These are phyloP conservation scores for Alosa alosa DNA, from an alignment of 2,113 vertebrate genomes.

Conservation along the genomic window DNA sequence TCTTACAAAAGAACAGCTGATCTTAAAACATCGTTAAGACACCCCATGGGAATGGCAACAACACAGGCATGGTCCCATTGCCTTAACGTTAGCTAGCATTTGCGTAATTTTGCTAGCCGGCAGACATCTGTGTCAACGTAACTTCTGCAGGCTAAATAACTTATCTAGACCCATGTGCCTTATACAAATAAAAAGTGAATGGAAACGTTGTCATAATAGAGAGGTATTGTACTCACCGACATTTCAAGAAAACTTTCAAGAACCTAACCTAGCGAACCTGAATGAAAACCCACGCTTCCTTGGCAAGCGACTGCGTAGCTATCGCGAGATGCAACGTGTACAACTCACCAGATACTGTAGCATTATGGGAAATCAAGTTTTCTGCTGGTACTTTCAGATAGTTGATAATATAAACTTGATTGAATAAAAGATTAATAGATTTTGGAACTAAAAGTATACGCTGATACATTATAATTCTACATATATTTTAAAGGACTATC, in stretches of 20 bases:
- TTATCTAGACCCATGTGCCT: background rate
- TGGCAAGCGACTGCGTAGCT: background rate
- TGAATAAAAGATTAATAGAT: background rate
- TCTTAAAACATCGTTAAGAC: background rate
- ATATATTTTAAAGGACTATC: too few relatives aligned
- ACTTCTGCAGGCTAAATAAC: background rate
- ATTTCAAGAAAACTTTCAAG: conserved; percentile 51
- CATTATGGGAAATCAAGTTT: conserved; percentile 48
- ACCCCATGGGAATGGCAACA: background rate
- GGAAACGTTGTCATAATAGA: background rate
- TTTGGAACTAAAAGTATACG: background rate
- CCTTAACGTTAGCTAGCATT: background rate
- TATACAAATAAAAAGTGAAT: too few relatives aligned
- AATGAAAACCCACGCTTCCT: conserved; percentile 29
- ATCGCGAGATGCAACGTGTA: conserved; percentile 7
- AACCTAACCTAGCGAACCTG: background rate
- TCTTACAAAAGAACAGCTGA: background rate
- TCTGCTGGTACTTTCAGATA: background rate
- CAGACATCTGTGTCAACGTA: background rate
- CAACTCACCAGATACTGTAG: background rate
- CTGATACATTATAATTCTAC: too few relatives aligned
- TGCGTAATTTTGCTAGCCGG: background rate
- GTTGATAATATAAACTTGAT: too few relatives aligned
- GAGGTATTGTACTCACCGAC: conserved; percentile 57
- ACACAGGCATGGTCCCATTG: background rate